Conservation (phyloP, 1,140 invertebrate species). For the Drosophila asahinai region DNA sequence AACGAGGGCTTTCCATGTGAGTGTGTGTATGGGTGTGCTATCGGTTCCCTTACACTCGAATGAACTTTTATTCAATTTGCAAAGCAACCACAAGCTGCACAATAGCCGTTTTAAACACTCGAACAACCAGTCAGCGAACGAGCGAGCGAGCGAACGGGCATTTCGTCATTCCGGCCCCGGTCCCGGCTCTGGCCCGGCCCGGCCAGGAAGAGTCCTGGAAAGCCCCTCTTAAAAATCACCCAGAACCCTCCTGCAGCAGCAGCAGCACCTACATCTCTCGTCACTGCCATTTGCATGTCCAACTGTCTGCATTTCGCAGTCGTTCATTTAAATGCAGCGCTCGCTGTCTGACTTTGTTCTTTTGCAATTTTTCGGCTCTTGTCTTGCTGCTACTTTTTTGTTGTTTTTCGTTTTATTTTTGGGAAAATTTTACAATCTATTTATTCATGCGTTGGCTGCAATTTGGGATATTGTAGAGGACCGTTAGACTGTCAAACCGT, state of each 20-base stretch:
- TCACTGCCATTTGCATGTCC: conserved; percentile 76
- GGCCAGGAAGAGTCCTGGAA: conserved; percentile 11
- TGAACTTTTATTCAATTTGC: conserved; percentile 84
- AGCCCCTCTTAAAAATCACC: conserved; percentile 9
- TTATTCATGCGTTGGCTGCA: conserved; percentile 73
- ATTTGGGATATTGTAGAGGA: conserved; percentile 50
- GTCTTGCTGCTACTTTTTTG: conserved; percentile 10
- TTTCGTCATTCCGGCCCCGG: conserved; percentile 67
- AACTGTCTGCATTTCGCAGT: conserved; percentile 69
- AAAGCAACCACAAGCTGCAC: conserved; percentile 83
- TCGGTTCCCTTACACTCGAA: conserved; percentile 83
- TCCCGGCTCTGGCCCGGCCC: background rate
- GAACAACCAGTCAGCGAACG: conserved; percentile 66
- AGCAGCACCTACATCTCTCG: conserved; percentile 44
- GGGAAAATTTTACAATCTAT: conserved; percentile 51
- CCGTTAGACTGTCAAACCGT: conserved; percentile 30
- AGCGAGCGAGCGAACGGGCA: conserved; percentile 52
- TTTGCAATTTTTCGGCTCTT: conserved; percentile 59
- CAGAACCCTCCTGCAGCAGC: background rate
- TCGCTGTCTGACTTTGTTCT: conserved; percentile 40
- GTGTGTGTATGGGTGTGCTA: conserved; percentile 62
- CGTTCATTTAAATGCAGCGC: conserved; percentile 77
- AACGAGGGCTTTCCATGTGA: conserved; percentile 43
- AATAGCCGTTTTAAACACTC: conserved; percentile 83
- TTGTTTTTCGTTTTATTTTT: conserved; percentile 12